Conservation (phyloP, 2,797 vertebrate species). For the Sebastes trivittatus region DNA sequence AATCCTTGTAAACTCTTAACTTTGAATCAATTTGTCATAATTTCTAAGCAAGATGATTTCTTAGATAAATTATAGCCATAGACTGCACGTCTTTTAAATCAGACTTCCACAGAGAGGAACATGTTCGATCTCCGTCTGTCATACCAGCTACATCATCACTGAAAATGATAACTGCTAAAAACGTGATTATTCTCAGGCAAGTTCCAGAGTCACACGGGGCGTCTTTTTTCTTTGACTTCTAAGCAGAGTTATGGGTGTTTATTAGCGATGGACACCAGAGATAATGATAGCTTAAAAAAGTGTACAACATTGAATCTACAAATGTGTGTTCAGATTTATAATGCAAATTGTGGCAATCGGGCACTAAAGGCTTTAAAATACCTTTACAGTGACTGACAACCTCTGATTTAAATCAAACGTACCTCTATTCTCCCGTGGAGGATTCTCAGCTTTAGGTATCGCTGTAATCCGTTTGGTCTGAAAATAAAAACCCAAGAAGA, state of each 20-base stretch:
- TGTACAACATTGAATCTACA: not conserved
- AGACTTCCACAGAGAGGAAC: too few species aligned
- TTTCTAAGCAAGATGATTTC: too few species aligned
- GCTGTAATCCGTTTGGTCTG: constrained; percentile 87
- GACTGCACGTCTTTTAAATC: too few species aligned
- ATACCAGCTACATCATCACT: not conserved
- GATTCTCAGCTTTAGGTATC: constrained; percentile 87
- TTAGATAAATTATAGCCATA: too few species aligned
- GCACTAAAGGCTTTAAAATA: not conserved
- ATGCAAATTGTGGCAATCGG: too few species aligned
- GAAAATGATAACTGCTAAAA: too few species aligned
- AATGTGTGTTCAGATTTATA: not conserved
- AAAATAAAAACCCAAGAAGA: constrained; percentile 14
- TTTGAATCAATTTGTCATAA: too few species aligned
- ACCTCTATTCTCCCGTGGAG: constrained; percentile 94
- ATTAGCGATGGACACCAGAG: not conserved
- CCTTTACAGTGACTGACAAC: not conserved
- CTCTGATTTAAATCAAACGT: constrained; percentile 42
- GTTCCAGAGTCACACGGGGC: too few species aligned
- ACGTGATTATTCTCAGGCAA: not conserved
- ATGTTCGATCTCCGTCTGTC: not conserved
- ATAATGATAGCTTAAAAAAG: not conserved
- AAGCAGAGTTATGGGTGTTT: not conserved
- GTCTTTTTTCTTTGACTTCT: not conserved
- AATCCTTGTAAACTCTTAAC: too few species aligned